Conservation (phyloP, 37 sponge, comb jelly and placozoan genomes). For the Petrosia ficiformis region DNA sequence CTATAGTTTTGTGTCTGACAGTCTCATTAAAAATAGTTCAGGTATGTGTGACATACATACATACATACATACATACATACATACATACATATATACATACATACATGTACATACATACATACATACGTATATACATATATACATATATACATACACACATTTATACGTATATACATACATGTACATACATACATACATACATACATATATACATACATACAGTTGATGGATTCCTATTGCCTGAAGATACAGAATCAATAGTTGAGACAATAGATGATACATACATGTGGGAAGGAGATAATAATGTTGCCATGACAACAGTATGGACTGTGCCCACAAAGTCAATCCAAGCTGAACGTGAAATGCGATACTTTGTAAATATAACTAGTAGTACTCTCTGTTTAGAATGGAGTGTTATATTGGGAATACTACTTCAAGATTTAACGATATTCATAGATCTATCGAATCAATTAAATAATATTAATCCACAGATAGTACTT, state of each 20-base stretch:
- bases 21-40: slow-evolving; percentile 22
- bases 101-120: no score
- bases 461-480: background rate
- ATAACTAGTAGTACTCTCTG: slow-evolving; percentile 35
- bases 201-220: no score
- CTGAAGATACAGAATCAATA: background rate
- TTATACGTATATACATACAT: no score
- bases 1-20: slow-evolving; percentile 31
- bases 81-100: no score
- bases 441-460: slow-evolving; percentile 2
- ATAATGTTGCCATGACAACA: slow-evolving; percentile 31
- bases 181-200: no score
- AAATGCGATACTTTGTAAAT: slow-evolving; percentile 70
- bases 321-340: slow-evolving; percentile 12
- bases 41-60: no score
- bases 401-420: slow-evolving; percentile 60
- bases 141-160: no score
- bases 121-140: no score
- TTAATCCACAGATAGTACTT: background rate
- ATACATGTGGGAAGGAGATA: slow-evolving; percentile 38
- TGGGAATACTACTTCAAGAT: slow-evolving; percentile 57
- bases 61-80: no score
- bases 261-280: background rate
- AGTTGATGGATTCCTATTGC: no score
- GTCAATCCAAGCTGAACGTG: slow-evolving; percentile 55